Conservation (phyloP, 2,888 invertebrate genomes). For the Stenotaenia linearis region DNA sequence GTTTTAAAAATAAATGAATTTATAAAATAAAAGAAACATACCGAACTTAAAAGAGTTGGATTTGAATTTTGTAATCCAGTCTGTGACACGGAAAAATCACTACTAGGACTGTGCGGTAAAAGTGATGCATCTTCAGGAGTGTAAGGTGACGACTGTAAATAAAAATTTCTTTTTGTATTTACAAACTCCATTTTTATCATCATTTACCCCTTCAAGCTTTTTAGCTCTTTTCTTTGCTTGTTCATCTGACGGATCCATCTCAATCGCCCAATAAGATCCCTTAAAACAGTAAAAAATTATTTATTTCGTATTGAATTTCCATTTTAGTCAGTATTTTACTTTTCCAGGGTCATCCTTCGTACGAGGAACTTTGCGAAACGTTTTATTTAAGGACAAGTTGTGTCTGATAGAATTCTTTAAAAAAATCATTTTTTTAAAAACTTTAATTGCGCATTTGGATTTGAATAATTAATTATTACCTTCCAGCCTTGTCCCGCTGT, state of each 20-base stretch:
- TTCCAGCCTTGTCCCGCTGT: constrained; percentile 65
- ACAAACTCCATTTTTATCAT: no score
- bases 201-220: neutral
- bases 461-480: constrained; percentile 54
- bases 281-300: constrained; percentile 39
- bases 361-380: constrained; percentile 65
- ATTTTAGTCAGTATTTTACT: constrained; percentile 44
- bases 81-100: neutral
- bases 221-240: neutral
- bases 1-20: neutral
- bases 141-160: constrained; percentile 21
- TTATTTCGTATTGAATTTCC: neutral
- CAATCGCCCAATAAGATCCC: constrained; percentile 52
- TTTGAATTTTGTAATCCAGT: neutral
- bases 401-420: constrained; percentile 67
- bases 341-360: constrained; percentile 68
- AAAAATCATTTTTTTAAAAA: constrained; percentile 28
- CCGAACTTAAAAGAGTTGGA: neutral
- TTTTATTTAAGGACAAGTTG: constrained; percentile 65
- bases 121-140: constrained; percentile 26
- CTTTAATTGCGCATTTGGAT: neutral
- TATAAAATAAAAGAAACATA: neutral
- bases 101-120: neutral
- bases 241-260: constrained; percentile 47
- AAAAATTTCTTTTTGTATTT: no score